Evolutionary conservation across 2,113 vertebrate species (phyloP).

Genomic region (Podarcis muralis): DNA sequence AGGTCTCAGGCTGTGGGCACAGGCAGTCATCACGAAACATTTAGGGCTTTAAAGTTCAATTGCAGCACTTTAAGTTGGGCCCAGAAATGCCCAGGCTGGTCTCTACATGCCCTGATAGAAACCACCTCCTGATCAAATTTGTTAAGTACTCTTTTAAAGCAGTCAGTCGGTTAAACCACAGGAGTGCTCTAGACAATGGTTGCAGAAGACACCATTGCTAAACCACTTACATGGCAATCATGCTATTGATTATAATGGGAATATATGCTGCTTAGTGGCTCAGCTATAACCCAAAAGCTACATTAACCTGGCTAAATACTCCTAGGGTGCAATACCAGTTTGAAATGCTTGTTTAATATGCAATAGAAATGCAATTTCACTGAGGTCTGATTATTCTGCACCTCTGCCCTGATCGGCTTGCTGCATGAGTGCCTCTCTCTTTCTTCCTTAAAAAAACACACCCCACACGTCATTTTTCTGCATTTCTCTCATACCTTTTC

Average conservation of each 20-base stretch:
- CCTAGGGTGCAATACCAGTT: neutral
- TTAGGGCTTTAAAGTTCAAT: neutral
- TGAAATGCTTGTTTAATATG: neutral
- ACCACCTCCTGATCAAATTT: neutral
- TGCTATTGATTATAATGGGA: neutral
- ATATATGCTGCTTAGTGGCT: neutral
- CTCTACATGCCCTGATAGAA: neutral
- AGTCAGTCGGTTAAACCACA: neutral
- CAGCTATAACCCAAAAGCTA: neutral
- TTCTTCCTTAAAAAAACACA: neutral
- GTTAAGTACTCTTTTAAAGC: neutral
- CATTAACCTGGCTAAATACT: neutral
- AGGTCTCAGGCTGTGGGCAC: too few relatives aligned
- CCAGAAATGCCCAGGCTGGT: neutral
- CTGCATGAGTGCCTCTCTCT: neutral
- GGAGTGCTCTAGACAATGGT: neutral
- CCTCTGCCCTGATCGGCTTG: neutral
- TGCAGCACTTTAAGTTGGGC: neutral
- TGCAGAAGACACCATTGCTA: neutral
- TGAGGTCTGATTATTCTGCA: neutral
- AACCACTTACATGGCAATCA: neutral
- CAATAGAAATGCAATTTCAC: neutral
- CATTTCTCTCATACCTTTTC: conserved; percentile 14
- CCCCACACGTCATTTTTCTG: neutral
- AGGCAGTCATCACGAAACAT: neutral